Conservation (phyloP, 2,797 vertebrate genomes). For the Eupleurogrammus muticus region DNA sequence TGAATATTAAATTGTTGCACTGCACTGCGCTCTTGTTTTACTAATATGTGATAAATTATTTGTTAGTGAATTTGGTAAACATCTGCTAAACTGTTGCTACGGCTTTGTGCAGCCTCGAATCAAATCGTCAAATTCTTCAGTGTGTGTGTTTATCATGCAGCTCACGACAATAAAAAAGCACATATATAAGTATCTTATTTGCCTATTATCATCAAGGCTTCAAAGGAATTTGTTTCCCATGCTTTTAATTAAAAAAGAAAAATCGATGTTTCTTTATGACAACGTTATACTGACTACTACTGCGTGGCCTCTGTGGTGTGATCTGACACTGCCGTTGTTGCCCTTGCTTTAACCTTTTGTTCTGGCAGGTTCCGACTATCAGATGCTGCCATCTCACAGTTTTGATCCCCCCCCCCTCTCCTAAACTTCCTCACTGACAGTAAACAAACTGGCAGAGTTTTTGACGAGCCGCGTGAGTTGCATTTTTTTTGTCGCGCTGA, state of each 20-base stretch:
- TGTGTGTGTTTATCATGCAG: not conserved
- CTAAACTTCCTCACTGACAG: slow-evolving; percentile 29
- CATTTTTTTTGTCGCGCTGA: not conserved
- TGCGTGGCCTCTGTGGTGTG: slow-evolving; percentile 3
- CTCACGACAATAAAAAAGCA: not conserved
- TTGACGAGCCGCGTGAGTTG: slow-evolving; percentile 5
- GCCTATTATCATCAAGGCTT: not conserved
- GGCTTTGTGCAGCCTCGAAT: slow-evolving; percentile 10
- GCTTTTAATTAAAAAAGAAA: not conserved
- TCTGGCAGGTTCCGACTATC: slow-evolving; percentile 38
- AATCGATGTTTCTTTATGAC: not conserved
- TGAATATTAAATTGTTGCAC: slow-evolving; percentile 14
- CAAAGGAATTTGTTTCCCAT: too few relatives aligned
- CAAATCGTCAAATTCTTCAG: not conserved
- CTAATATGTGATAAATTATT: slow-evolving; percentile 2
- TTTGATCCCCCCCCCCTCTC: slow-evolving; percentile 26
- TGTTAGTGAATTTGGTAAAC: slow-evolving; percentile 9
- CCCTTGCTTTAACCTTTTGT: slow-evolving; percentile 27
- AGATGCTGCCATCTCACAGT: slow-evolving; percentile 34
- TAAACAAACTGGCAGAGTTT: slow-evolving; percentile 10
- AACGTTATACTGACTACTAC: not conserved
- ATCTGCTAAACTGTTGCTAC: not conserved
- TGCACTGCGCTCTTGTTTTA: slow-evolving; percentile 10
- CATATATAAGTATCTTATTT: not conserved
- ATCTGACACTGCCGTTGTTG: slow-evolving; percentile 16